phyloP scores from a whole-genome alignment of 35 echinoderm and acorn worm genomes.

The Ophiothrix spiculata region DNA sequence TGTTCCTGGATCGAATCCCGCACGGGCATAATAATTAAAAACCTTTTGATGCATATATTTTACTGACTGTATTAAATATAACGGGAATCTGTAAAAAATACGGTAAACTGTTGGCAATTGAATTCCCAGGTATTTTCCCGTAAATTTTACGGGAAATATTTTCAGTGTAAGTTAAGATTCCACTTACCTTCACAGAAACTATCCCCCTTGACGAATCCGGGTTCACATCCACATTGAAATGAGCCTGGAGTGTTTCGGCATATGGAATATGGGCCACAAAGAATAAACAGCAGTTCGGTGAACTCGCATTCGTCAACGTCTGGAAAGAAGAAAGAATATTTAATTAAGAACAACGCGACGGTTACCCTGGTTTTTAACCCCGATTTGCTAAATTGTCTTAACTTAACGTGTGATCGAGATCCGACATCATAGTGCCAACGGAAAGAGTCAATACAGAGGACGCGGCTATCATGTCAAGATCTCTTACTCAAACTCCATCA shows the following conservation, averaged over 20 bases:
- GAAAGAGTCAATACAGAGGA: not conserved
- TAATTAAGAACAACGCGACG: not conserved
- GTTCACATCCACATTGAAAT: conserved; percentile 67
- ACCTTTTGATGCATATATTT: no score
- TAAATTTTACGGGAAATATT: no score
- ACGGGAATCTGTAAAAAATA: no score
- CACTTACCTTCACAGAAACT: conserved; percentile 60
- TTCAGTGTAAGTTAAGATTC: not conserved
- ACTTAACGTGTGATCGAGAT: not conserved
- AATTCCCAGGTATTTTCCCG: no score
- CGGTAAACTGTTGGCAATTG: no score
- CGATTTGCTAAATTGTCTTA: not conserved
- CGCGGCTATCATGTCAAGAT: not conserved
- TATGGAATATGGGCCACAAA: conserved; percentile 69
- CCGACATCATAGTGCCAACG: not conserved
- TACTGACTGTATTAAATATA: no score
- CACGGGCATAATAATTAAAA: not conserved
- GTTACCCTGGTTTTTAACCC: no score
- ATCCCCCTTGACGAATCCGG: conserved; percentile 47
- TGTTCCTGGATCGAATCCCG: no score
- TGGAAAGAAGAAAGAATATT: conserved; percentile 13
- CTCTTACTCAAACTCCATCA: no score
- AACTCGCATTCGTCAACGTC: conserved; percentile 97
- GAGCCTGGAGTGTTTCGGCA: conserved; percentile 83
- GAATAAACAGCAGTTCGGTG: conserved; percentile 48